Evolutionary conservation across 2,113 vertebrate genomes (phyloP), one percentile per base, ranked within the genome.

Genomic region (Eolophus roseicapilla): DNA sequence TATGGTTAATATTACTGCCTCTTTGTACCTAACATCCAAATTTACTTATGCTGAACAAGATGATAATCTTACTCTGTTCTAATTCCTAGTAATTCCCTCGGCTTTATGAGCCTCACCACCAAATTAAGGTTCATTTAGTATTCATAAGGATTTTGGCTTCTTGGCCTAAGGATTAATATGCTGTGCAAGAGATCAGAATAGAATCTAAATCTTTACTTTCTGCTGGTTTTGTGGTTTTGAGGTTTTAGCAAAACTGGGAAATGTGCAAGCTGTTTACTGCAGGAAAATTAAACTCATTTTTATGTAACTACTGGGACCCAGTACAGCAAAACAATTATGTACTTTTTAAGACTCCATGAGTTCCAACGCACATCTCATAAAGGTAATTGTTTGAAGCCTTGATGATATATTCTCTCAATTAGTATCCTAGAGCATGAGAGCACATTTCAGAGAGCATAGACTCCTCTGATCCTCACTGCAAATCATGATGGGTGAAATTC

Each of bases 201-300:
- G 18, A 88, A 39, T 19, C 13, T 62, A 62, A 71, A 41, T 27
- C 35, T 93, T 95, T 75, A 46, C 35, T 79, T 88, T 84, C 69
- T 76, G 27, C 15, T 91, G 68, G 7, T 11, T 80, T 91, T 31
- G 8, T 29, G 27, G 52, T 82, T 80, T 82, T 39, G 31, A 88
- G 27, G 52, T 69, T 33, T 75, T 90, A 92, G 74, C 83, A 92
- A 52, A 94, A 65, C 31, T 28, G 65, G 65, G 68, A 69, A 59
- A 95, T 91, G 49, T 46, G 46, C 18, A 88, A 90, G 55, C 70
- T 94, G 88, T 81, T 96, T 77, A 82, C 86, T 57, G 65, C 86
- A 95, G 52, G 73, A 94, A 96, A 93, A 95, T 84, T 52, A 92
- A 96, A 82, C 77, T 92, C 49, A 68, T 88, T 96, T 95, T 94